These are phyloP conservation scores for Gallinago paraguaiae DNA, from an alignment of 2,113 vertebrate species.

Conservation along the genomic window DNA sequence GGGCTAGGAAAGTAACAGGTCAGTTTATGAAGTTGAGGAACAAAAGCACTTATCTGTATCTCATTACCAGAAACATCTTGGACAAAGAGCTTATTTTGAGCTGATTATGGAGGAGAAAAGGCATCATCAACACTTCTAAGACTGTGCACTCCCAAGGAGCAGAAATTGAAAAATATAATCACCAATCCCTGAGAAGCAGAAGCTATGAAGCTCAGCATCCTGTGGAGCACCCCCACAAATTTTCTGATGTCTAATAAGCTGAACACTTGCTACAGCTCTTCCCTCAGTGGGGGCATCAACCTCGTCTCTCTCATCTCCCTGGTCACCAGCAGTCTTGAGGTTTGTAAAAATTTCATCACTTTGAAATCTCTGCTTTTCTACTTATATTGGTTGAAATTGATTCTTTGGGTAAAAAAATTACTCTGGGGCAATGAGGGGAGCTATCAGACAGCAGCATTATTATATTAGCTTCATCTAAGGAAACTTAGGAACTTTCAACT, in stretches of 20 bases:
- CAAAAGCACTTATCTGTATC: not conserved
- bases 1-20: not conserved
- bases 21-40: not conserved
- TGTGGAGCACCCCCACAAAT: not conserved
- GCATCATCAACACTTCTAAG: not conserved
- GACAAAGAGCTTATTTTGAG: not conserved
- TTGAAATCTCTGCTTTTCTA: not conserved
- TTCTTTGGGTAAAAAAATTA: not conserved
- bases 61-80: not conserved
- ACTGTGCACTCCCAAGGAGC: not conserved
- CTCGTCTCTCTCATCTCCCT: not conserved
- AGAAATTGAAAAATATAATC: constrained; percentile 8
- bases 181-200: not conserved
- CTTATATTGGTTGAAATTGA: not conserved
- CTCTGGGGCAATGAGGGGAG: not conserved
- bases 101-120: not conserved
- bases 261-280: not conserved
- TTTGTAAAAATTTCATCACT: not conserved
- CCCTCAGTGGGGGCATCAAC: not conserved
- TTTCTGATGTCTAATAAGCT: not conserved
- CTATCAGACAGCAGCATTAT: not conserved
- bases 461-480: not conserved
- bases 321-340: not conserved
- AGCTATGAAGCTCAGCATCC: not conserved
- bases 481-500: not conserved